Evolutionary conservation across 2,888 invertebrate genomes (phyloP).

Genomic region (Anorthoa munda): DNA sequence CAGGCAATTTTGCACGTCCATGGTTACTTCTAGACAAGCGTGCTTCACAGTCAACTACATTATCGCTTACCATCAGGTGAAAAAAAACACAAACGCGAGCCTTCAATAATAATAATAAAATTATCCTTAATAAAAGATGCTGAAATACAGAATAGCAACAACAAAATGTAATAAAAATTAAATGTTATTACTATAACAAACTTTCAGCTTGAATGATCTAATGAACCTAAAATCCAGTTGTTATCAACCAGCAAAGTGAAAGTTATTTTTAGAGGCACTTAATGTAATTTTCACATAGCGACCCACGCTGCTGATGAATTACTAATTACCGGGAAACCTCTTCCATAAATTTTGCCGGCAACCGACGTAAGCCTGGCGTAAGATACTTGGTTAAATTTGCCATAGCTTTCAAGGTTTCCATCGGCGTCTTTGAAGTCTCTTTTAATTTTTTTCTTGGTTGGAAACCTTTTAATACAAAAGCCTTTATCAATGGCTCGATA

Average conservation of each 20-base stretch:
- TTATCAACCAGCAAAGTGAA: neutral
- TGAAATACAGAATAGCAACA: too few species aligned
- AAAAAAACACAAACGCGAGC: too few species aligned
- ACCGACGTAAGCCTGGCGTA: neutral
- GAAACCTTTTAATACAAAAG: neutral
- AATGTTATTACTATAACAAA: neutral
- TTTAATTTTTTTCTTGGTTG: neutral
- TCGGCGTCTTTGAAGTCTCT: neutral
- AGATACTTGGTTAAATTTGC: constrained; percentile 3
- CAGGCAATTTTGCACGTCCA: too few species aligned
- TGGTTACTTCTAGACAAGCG: too few species aligned
- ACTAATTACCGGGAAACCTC: constrained; percentile 12
- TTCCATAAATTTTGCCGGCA: neutral
- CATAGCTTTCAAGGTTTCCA: neutral
- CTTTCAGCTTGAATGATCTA: neutral
- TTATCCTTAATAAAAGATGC: too few species aligned
- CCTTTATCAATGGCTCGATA: too few species aligned
- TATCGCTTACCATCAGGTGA: too few species aligned
- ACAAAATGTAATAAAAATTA: too few species aligned
- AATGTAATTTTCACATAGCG: neutral
- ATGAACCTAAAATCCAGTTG: neutral
- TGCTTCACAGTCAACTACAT: too few species aligned
- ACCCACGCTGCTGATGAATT: constrained; percentile 32
- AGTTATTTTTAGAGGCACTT: constrained; percentile 4
- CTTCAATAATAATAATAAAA: too few species aligned